Evolutionary conservation across 2,888 invertebrate genomes (phyloP).

Genomic region (Nomada hirtipes): DNA sequence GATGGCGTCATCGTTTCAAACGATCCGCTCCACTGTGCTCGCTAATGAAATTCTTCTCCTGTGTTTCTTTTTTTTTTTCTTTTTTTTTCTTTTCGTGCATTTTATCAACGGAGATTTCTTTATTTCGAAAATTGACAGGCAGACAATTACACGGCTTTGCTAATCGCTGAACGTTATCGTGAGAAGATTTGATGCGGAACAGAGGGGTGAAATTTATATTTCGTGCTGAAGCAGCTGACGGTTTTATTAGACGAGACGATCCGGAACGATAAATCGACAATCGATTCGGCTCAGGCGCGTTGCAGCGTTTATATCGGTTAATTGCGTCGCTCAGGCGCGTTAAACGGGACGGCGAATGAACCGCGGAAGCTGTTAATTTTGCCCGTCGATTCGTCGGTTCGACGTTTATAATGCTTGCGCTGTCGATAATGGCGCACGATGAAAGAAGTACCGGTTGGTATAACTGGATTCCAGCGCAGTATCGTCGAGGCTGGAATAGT

Average conservation of each 20-base stretch:
- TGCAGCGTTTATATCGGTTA: neutral
- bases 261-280: neutral
- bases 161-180: neutral
- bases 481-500: no score
- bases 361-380: conserved; percentile 20
- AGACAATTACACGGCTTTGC: neutral
- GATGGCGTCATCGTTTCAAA: conserved; percentile 37
- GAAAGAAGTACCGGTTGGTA: neutral
- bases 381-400: conserved; percentile 34
- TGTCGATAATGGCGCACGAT: conserved; percentile 28
- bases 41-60: conserved; percentile 54
- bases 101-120: conserved; percentile 3
- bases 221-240: neutral
- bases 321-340: conserved; percentile 10
- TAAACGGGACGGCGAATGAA: conserved; percentile 25
- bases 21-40: conserved; percentile 5
- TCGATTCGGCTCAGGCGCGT: neutral
- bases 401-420: conserved; percentile 24
- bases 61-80: no score
- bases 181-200: neutral
- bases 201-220: neutral
- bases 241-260: neutral
- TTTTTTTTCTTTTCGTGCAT: conserved; percentile 16
- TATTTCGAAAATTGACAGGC: neutral
- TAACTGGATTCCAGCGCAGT: neutral